Base-by-base conservation (phyloP, 1,140 invertebrate genomes). In the Thaumatotibia leucotreta region DNA sequence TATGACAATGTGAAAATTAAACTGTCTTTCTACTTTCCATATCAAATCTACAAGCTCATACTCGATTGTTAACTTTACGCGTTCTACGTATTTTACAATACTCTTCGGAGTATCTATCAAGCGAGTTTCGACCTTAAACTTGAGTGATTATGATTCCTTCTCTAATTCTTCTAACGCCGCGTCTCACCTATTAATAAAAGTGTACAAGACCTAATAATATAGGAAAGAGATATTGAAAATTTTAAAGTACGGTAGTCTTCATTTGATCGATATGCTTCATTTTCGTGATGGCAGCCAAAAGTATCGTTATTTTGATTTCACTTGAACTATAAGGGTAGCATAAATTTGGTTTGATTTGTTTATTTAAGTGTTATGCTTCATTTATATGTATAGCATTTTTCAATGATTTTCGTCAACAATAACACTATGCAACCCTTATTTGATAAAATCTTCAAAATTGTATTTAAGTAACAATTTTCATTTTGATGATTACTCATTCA, bases 191-290 rank as follows among this genome's bases (percentile, higher is more conserved):
- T 71, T 54, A 77, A 85, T 82, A 84, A 86, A 83, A 83, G 82
- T 89, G 84, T 90, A 90, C 82, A 88, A 85, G 79, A 83, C 77
- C 81, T 90, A 88, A 83, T 86, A 83, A 89, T 90, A 89, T 88
- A 90, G 86, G 82, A 90, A 86, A 86, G 82, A 86, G 86, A 65
- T 85, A 88, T 84, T 86, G 83, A 81, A 80, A 83, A 82, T 76
- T 79, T 85, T 85, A 85, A 86, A 79, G 75, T 84, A 82, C 69
- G 73, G 77, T 82, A 90, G 88, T 90, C 88, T 90, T 89, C 77
- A 82, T 75, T 88, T 78, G 76, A 84, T 87, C 84, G 88, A 90
- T 90, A 90, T 90, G 88, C 88, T 86, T 88, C 66, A 84, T 84
- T 90, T 86, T 77, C 84, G 73, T 82, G 84, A 80, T 86, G 86